These are phyloP conservation scores for Natator depressus DNA, from an alignment of 2,113 vertebrate species.

Conservation along the genomic window DNA sequence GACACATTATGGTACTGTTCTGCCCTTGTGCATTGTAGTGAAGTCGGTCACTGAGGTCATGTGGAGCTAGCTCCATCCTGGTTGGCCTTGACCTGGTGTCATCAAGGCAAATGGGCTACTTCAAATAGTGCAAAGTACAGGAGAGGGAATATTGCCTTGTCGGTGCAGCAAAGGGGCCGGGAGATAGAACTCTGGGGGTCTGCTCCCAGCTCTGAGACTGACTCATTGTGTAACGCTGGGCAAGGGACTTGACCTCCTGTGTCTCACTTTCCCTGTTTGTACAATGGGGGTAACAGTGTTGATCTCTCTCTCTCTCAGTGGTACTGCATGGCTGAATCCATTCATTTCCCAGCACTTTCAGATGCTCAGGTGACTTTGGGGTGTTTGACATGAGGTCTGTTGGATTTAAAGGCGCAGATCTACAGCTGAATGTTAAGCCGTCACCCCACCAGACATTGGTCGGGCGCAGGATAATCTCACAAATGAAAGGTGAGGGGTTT, in stretches of 20 bases:
- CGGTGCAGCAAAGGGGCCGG: not conserved
- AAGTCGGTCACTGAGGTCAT: not conserved
- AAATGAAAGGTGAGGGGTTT: not conserved
- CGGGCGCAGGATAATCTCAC: fast-evolving
- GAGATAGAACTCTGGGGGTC: not conserved
- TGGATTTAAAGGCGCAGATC: not conserved
- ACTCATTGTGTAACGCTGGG: not conserved
- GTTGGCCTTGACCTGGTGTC: not conserved
- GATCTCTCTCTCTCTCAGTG: not conserved
- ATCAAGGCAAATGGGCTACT: not conserved
- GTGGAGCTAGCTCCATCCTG: not conserved
- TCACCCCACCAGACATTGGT: not conserved
- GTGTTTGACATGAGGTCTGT: not conserved
- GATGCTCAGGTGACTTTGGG: not conserved
- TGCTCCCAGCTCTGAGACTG: not conserved
- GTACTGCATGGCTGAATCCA: not conserved
- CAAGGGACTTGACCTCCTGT: not conserved
- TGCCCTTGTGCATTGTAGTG: not conserved
- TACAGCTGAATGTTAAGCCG: not conserved
- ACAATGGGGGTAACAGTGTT: not conserved
- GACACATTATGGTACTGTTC: not conserved
- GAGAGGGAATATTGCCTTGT: not conserved
- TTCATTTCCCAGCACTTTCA: not conserved
- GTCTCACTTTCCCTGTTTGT: not conserved
- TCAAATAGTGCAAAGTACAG: not conserved